Conservation (phyloP, 2,888 invertebrate genomes). For the Nebria salina region DNA sequence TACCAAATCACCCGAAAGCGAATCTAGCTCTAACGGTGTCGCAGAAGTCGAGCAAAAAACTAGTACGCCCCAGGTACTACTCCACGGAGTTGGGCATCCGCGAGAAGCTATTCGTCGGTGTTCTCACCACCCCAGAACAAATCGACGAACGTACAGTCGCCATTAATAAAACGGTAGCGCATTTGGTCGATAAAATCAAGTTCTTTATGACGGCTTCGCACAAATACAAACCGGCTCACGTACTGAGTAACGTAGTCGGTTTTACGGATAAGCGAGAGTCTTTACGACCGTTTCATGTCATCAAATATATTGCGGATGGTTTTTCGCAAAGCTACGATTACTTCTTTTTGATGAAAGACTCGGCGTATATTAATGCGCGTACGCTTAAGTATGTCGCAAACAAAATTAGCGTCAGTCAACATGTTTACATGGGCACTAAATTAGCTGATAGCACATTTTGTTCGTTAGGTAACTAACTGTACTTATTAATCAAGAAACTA, state of each 20-base stretch:
- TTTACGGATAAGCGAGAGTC: slow-evolving; percentile 83
- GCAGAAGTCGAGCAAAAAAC: slow-evolving; percentile 66
- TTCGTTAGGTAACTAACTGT: slow-evolving; percentile 68
- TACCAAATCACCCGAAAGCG: slow-evolving; percentile 51
- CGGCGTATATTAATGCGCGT: slow-evolving; percentile 84
- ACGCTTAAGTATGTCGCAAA: slow-evolving; percentile 76
- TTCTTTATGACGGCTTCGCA: slow-evolving; percentile 63
- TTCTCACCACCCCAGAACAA: slow-evolving; percentile 80
- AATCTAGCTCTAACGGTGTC: slow-evolving; percentile 44
- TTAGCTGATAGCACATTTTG: slow-evolving; percentile 73
- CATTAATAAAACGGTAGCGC: slow-evolving; percentile 88
- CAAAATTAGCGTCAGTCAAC: slow-evolving; percentile 83
- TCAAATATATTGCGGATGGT: slow-evolving; percentile 91
- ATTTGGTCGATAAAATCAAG: slow-evolving; percentile 82
- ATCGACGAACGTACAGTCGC: slow-evolving; percentile 80
- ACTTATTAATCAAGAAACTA: slow-evolving; percentile 19
- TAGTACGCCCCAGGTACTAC: slow-evolving; percentile 90
- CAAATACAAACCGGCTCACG: slow-evolving; percentile 58
- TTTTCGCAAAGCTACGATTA: slow-evolving; percentile 92
- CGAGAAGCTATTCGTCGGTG: slow-evolving; percentile 87
- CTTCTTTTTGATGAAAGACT: slow-evolving; percentile 88
- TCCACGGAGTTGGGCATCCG: slow-evolving; percentile 94
- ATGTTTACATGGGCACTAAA: slow-evolving; percentile 83
- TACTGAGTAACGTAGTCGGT: slow-evolving; percentile 76
- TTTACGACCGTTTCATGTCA: slow-evolving; percentile 84